Evolutionary conservation across 2,797 vertebrate genomes (phyloP).

Genomic region (Melanotaenia parkinsoni): DNA sequence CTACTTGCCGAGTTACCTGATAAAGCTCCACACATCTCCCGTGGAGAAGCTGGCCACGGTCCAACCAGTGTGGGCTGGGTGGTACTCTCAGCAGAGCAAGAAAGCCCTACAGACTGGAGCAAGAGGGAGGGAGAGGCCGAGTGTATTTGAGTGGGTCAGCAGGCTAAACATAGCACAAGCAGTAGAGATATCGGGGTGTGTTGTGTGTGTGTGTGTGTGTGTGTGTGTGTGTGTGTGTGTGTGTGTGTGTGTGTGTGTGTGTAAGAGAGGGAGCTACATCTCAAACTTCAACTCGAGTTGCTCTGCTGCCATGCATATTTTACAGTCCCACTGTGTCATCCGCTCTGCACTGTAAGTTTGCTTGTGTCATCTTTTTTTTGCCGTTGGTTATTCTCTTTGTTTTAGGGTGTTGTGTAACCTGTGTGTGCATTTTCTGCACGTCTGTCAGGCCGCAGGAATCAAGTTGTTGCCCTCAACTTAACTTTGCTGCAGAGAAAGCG

Average conservation of each 20-base stretch:
- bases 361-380: constrained; percentile 15
- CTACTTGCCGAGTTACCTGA: background rate
- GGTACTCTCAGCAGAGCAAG: constrained; percentile 18
- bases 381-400: constrained; percentile 2
- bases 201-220: constrained; percentile 18
- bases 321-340: constrained; percentile 73
- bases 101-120: no score
- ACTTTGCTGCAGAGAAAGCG: constrained; percentile 2
- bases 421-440: background rate
- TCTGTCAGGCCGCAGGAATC: background rate
- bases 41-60: constrained; percentile 20
- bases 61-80: constrained; percentile 48
- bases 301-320: constrained; percentile 72
- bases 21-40: constrained; percentile 9
- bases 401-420: constrained; percentile 13
- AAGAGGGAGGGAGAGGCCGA: constrained; percentile 33
- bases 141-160: constrained; percentile 48
- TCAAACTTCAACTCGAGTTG: constrained; percentile 32
- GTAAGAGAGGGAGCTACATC: constrained; percentile 20
- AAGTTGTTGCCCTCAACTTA: background rate
- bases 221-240: constrained; percentile 7
- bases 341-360: constrained; percentile 62
- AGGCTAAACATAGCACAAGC: constrained; percentile 61
- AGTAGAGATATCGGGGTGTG: constrained; percentile 40
- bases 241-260: constrained; percentile 18